Conservation (phyloP, 2,797 vertebrate genomes). For the Liasis olivaceus region DNA sequence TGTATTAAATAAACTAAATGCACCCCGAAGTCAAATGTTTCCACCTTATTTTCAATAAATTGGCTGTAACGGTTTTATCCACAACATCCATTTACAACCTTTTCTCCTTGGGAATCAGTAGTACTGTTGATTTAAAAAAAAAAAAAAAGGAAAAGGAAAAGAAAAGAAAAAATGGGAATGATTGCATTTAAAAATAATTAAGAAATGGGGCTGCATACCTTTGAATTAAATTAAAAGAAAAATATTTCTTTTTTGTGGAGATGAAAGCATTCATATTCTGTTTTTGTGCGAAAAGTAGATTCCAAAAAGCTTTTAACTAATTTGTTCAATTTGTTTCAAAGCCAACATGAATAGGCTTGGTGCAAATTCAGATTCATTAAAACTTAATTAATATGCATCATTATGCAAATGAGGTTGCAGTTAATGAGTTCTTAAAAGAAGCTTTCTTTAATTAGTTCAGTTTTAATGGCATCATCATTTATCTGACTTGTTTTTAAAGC, state of each 20-base stretch:
- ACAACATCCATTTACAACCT: constrained; percentile 72
- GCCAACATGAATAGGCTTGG: constrained; percentile 99
- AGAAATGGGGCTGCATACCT: constrained; percentile 92
- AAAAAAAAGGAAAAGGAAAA: constrained; percentile 71
- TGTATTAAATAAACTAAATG: constrained; percentile 77
- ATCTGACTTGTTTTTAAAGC: constrained; percentile 99
- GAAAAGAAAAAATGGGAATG: constrained; percentile 80
- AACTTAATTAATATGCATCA: constrained; percentile 99
- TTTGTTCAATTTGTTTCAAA: constrained; percentile 99
- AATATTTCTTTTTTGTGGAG: constrained; percentile 91
- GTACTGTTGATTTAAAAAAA: constrained; percentile 77
- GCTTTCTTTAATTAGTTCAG: constrained; percentile 99
- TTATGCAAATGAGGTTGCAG: constrained; percentile 99
- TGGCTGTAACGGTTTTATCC: constrained; percentile 71
- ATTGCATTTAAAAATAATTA: constrained; percentile 98
- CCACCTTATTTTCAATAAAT: constrained; percentile 75
- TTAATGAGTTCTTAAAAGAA: constrained; percentile 99
- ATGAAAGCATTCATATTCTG: constrained; percentile 95
- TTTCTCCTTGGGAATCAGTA: constrained; percentile 71
- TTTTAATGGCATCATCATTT: constrained; percentile 99
- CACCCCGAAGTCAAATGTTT: constrained; percentile 77
- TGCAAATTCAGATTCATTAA: constrained; percentile 99
- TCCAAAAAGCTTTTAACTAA: constrained; percentile 99
- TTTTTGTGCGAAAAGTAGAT: constrained; percentile 98
- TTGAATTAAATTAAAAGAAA: constrained; percentile 85